phyloP scores from a whole-genome alignment of 2,888 invertebrate species.

The Dicycla oo region DNA sequence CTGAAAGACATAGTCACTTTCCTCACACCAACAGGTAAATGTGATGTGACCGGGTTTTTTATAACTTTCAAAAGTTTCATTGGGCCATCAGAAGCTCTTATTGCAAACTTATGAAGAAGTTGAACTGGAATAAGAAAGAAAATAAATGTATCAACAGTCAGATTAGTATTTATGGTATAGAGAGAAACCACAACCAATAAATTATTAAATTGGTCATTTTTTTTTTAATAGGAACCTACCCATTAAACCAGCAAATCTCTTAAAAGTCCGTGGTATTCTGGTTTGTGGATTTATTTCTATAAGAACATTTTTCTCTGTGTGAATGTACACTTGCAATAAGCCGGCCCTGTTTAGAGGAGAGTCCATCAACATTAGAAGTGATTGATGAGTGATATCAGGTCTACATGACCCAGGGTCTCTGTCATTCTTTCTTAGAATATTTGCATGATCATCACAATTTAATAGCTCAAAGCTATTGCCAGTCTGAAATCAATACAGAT shows the following conservation, averaged over 20 bases:
- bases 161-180: background rate
- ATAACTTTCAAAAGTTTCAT: slow-evolving; percentile 98
- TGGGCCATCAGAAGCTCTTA: slow-evolving; percentile 97
- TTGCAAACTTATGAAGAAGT: slow-evolving; percentile 97
- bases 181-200: background rate
- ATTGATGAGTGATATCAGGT: slow-evolving; percentile 99
- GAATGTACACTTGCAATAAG: slow-evolving; percentile 98
- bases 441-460: slow-evolving; percentile 98
- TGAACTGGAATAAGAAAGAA: slow-evolving; percentile 93
- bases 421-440: slow-evolving; percentile 95
- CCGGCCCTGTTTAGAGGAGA: slow-evolving; percentile 99
- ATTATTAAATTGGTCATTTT: background rate
- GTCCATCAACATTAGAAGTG: slow-evolving; percentile 98
- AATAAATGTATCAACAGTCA: too few species aligned
- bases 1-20: slow-evolving; percentile 98
- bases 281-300: slow-evolving; percentile 99
- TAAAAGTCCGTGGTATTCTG: slow-evolving; percentile 98
- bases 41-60: slow-evolving; percentile 98
- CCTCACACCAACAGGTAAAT: slow-evolving; percentile 97
- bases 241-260: slow-evolving; percentile 99
- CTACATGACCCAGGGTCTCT: slow-evolving; percentile 96
- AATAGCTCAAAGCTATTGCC: slow-evolving; percentile 97
- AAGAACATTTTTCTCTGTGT: slow-evolving; percentile 97
- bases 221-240: slow-evolving; percentile 88
- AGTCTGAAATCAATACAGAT: slow-evolving; percentile 90